A percentile compares a stretch with the other conserved stretches of the same genome.
These are phyloP conservation scores for Brachyptera putata DNA, from an alignment of 2,888 invertebrate genomes.

Conservation along the genomic window DNA sequence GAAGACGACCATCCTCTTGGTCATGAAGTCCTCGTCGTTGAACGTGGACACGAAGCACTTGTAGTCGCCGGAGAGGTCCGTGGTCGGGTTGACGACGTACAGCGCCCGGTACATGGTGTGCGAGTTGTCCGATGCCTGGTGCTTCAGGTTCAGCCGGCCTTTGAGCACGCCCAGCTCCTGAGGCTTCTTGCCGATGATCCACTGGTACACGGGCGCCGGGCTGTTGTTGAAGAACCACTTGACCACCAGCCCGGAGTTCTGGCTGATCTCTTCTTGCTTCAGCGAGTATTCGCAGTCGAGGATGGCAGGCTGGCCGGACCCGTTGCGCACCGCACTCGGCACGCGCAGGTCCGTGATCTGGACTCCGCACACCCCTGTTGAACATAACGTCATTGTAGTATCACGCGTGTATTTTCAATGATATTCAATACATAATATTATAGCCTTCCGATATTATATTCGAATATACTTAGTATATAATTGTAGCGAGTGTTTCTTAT, in stretches of 20 bases:
- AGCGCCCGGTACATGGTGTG: constrained; percentile 67
- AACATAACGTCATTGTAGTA: too few species aligned
- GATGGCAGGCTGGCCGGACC: constrained; percentile 54
- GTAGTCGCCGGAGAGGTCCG: constrained; percentile 67
- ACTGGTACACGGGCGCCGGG: constrained; percentile 69
- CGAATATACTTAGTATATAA: too few species aligned
- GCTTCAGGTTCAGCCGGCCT: constrained; percentile 58
- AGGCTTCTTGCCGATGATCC: constrained; percentile 68
- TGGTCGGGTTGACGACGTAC: constrained; percentile 61
- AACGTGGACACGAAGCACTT: constrained; percentile 68
- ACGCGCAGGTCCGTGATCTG: constrained; percentile 57
- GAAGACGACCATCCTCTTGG: constrained; percentile 62
- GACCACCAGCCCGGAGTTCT: constrained; percentile 61
- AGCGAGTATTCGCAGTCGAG: constrained; percentile 69
- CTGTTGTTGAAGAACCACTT: constrained; percentile 70
- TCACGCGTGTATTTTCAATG: too few species aligned
- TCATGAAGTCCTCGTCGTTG: constrained; percentile 60
- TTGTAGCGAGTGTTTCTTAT: too few species aligned
- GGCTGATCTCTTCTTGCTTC: constrained; percentile 50
- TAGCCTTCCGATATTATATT: too few species aligned
- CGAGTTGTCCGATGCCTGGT: constrained; percentile 61
- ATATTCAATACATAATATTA: too few species aligned
- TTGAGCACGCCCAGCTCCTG: constrained; percentile 58
- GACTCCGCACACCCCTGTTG: constrained; percentile 46
- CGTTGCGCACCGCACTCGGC: constrained; percentile 56